Evolutionary conservation across 2,113 vertebrate species (phyloP).

Genomic region (Formicarius rufipectus): DNA sequence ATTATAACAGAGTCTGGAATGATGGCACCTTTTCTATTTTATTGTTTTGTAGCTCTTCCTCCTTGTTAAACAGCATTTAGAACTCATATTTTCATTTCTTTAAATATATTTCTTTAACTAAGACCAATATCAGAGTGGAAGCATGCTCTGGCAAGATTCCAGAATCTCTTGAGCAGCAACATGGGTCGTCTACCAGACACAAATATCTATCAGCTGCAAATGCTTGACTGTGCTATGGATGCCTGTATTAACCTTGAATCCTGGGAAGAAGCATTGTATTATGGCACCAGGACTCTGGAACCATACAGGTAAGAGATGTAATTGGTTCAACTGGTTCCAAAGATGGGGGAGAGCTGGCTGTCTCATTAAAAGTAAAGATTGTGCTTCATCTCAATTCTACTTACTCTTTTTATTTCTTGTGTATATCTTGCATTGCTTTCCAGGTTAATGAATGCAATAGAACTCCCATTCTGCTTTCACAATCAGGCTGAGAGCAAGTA

Average conservation of each 20-base stretch:
- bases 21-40: neutral
- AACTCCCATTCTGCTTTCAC: neutral
- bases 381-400: neutral
- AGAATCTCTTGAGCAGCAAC: slow-evolving; percentile 69
- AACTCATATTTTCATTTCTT: neutral
- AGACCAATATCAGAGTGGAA: slow-evolving; percentile 81
- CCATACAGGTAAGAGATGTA: slow-evolving; percentile 81
- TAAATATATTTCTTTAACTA: slow-evolving; percentile 71
- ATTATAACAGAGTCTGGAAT: neutral
- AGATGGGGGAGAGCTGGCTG: neutral
- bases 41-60: neutral
- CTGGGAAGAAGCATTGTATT: slow-evolving; percentile 82
- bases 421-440: neutral
- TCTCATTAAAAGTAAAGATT: neutral
- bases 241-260: slow-evolving; percentile 83
- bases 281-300: slow-evolving; percentile 81
- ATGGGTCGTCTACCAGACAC: slow-evolving; percentile 77
- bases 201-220: slow-evolving; percentile 87
- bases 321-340: neutral
- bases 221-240: slow-evolving; percentile 88
- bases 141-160: slow-evolving; percentile 70
- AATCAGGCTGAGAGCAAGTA: neutral
- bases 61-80: neutral
- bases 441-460: neutral
- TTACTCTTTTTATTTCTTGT: neutral